A percentile compares a stretch with the other conserved stretches of the same genome.
phyloP scores from a whole-genome alignment of 1,140 invertebrate genomes.

The Drosophila biarmipes region DNA sequence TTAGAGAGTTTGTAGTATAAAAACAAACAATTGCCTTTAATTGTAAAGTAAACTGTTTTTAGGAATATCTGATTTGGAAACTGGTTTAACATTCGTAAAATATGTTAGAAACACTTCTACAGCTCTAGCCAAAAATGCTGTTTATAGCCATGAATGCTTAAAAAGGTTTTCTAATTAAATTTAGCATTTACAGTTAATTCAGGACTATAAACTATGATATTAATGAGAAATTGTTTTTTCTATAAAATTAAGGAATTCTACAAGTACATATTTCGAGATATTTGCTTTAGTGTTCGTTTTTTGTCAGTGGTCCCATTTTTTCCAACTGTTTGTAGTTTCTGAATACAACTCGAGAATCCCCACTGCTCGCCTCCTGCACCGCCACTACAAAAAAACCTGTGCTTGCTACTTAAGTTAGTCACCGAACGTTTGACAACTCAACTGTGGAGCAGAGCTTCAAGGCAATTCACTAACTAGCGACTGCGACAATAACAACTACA shows the following conservation, averaged over 20 bases:
- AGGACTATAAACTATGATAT: too few relatives aligned
- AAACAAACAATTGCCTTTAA: neutral
- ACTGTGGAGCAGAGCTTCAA: conserved; percentile 69
- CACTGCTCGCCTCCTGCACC: conserved; percentile 32
- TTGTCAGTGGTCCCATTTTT: too few relatives aligned
- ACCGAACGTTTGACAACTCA: conserved; percentile 76
- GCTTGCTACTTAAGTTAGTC: conserved; percentile 57
- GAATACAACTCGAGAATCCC: neutral
- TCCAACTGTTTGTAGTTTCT: neutral
- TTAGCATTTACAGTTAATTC: neutral
- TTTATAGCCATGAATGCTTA: neutral
- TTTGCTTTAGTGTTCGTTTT: too few relatives aligned
- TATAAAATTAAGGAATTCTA: too few relatives aligned
- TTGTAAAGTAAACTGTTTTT: neutral
- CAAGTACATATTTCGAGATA: too few relatives aligned
- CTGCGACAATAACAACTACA: conserved; percentile 44
- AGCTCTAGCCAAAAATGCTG: neutral
- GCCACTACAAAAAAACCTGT: conserved; percentile 25
- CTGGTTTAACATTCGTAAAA: neutral
- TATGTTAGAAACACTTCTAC: neutral
- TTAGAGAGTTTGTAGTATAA: neutral
- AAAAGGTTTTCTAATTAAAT: neutral
- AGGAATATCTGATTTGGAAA: neutral
- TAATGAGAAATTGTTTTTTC: too few relatives aligned
- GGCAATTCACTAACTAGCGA: conserved; percentile 54